Percentiles rank a stretch among this genome's conserved stretches.
These are phyloP conservation scores for Hypsibius dujardini DNA, from an alignment of 1,140 invertebrate species.

Conservation along the genomic window DNA sequence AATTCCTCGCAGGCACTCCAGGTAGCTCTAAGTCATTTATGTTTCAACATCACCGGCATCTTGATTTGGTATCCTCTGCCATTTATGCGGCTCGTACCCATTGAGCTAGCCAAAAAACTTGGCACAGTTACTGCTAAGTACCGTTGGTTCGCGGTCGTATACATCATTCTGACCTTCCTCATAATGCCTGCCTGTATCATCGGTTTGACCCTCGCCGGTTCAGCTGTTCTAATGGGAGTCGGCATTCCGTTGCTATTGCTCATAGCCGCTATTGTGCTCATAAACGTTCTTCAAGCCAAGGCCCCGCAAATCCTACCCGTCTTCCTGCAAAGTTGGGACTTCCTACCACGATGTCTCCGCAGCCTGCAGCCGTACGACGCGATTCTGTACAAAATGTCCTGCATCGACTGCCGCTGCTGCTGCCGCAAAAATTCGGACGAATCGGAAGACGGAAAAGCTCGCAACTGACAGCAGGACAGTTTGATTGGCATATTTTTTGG, in stretches of 20 bases:
- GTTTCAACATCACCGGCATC: conserved; percentile 33
- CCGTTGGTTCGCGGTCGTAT: conserved; percentile 33
- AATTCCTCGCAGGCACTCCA: conserved; percentile 24
- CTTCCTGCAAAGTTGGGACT: conserved; percentile 28
- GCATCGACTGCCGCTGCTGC: too few species aligned
- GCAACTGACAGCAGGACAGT: too few species aligned
- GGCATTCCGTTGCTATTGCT: conserved; percentile 24
- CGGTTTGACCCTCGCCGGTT: conserved; percentile 27
- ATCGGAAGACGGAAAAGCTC: too few species aligned
- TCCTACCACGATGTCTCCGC: conserved; percentile 26
- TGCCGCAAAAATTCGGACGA: too few species aligned
- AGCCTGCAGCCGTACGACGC: conserved; percentile 27
- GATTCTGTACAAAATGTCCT: too few species aligned
- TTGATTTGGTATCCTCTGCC: conserved; percentile 32
- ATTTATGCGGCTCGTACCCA: conserved; percentile 29
- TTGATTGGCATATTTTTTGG: too few species aligned
- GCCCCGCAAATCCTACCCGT: conserved; percentile 24
- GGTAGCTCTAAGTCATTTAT: conserved; percentile 32
- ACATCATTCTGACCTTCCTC: conserved; percentile 30
- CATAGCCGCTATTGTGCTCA: conserved; percentile 25
- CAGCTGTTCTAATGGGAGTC: conserved; percentile 24
- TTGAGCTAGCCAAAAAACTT: conserved; percentile 31
- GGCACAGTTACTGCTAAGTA: conserved; percentile 32
- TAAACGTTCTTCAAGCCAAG: conserved; percentile 28
- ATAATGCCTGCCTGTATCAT: conserved; percentile 30